These are phyloP conservation scores for Callithrix jacchus DNA, from an alignment of 2,113 vertebrate genomes.

Conservation along the genomic window DNA sequence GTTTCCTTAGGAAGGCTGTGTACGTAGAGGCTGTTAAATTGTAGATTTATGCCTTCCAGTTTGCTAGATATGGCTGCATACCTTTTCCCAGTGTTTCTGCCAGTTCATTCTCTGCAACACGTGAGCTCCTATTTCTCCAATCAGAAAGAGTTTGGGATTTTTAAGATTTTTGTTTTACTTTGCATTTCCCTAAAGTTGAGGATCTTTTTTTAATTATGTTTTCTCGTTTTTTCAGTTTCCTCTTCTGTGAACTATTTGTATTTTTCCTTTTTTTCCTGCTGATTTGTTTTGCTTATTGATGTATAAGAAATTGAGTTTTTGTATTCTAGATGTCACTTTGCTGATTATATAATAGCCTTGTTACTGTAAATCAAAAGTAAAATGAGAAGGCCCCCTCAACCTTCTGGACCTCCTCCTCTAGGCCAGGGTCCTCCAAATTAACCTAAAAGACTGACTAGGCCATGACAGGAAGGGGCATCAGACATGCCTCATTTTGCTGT, in stretches of 20 bases:
- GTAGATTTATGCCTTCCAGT: neutral
- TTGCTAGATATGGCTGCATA: neutral
- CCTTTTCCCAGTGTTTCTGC: neutral
- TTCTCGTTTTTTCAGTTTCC: neutral
- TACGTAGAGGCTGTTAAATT: neutral
- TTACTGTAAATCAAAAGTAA: neutral
- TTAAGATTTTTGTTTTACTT: neutral
- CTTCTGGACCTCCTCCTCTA: too few species aligned
- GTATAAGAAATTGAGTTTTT: neutral
- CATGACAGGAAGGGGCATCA: too few species aligned
- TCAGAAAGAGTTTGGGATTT: neutral
- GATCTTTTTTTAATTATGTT: neutral
- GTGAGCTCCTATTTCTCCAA: neutral
- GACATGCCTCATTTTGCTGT: too few species aligned
- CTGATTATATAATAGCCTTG: neutral
- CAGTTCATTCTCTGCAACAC: neutral
- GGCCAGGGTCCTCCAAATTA: too few species aligned
- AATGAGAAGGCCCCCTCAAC: too few species aligned
- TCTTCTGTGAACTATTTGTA: neutral
- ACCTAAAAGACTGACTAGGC: too few species aligned
- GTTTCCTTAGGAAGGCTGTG: neutral
- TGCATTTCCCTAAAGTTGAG: neutral
- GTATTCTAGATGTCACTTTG: neutral
- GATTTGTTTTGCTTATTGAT: neutral
- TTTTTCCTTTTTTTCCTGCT: neutral